Conservation (phyloP, 2,797 vertebrate species). For the Cossypha niveicapilla region DNA sequence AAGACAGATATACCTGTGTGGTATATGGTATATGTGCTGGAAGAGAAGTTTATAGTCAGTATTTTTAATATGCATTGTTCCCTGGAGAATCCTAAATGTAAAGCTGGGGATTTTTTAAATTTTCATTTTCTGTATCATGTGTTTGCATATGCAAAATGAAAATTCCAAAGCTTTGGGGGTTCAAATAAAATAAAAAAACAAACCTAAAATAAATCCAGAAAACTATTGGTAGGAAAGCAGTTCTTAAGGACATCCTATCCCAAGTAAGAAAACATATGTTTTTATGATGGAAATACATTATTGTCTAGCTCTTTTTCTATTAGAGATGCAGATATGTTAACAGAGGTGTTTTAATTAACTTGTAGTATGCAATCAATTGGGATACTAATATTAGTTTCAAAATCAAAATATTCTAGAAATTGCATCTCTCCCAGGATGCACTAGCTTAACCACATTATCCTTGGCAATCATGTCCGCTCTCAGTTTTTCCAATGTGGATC, state of each 20-base stretch:
- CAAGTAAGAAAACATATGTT: background rate
- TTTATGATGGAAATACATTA: background rate
- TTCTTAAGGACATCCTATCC: background rate
- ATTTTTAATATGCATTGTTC: background rate
- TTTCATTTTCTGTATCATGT: fast-evolving
- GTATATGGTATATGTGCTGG: background rate
- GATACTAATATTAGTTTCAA: background rate
- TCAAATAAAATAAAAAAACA: background rate
- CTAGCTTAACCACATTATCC: background rate
- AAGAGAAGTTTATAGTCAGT: background rate
- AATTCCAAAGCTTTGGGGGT: background rate
- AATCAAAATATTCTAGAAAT: background rate
- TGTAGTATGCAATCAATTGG: background rate
- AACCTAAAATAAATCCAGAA: background rate
- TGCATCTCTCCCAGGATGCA: background rate
- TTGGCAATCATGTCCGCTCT: background rate
- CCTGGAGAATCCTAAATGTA: background rate
- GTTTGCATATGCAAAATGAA: background rate
- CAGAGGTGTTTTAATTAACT: background rate
- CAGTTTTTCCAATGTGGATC: background rate
- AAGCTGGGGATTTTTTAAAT: background rate
- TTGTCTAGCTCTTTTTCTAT: background rate
- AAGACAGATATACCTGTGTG: background rate
- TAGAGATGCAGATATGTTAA: background rate
- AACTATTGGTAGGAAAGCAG: background rate